A percentile compares a stretch with the other conserved stretches of the same genome.
Conservation (phyloP, 2,113 vertebrate species). For the Coreoperca whiteheadi region DNA sequence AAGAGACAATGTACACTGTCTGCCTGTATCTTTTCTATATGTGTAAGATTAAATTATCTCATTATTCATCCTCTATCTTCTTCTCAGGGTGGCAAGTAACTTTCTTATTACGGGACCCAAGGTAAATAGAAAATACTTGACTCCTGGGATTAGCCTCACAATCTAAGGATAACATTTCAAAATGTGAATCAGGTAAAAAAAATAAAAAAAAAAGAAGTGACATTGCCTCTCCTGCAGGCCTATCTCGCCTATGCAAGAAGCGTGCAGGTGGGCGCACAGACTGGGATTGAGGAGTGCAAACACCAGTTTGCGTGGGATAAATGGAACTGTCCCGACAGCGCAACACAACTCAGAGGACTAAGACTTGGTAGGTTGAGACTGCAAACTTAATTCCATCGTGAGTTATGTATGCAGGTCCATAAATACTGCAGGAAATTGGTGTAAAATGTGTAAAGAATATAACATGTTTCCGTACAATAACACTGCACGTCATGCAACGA, state of each 20-base stretch:
- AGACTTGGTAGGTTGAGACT: constrained; percentile 86
- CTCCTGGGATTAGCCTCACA: neutral
- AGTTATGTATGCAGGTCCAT: neutral
- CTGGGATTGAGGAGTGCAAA: constrained; percentile 94
- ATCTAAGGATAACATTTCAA: neutral
- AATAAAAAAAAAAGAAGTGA: too few species aligned
- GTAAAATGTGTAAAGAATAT: neutral
- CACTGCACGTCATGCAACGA: neutral
- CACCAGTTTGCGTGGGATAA: constrained; percentile 96
- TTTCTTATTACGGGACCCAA: constrained; percentile 96
- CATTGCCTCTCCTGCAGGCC: constrained; percentile 83
- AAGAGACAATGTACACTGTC: constrained; percentile 63
- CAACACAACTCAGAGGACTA: constrained; percentile 90
- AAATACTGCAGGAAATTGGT: rapidly evolving
- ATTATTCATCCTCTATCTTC: constrained; percentile 34
- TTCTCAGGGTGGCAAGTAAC: constrained; percentile 93
- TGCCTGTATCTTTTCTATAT: neutral
- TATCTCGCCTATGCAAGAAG: constrained; percentile 91
- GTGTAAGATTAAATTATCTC: neutral
- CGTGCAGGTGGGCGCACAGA: constrained; percentile 91
- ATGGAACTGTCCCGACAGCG: constrained; percentile 97
- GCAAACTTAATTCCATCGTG: neutral
- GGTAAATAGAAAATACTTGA: constrained; percentile 80
- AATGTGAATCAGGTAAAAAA: neutral
- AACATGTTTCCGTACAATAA: neutral